Evolutionary conservation across 2,888 invertebrate species (phyloP).

Genomic region (Campoletis raptor): DNA sequence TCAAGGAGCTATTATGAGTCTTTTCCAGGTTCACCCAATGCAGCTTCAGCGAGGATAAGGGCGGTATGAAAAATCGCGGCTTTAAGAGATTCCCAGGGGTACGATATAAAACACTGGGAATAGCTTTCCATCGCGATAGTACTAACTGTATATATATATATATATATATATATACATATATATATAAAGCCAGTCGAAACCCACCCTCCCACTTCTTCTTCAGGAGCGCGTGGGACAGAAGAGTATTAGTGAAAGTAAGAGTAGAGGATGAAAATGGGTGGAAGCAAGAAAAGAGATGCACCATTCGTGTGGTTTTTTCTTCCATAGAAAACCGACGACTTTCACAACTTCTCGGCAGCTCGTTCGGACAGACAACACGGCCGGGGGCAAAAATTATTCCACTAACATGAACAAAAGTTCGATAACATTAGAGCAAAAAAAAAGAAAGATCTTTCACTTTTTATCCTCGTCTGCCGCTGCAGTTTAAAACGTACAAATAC

Average conservation of each 20-base stretch:
- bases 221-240: slow-evolving; percentile 18
- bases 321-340: slow-evolving; percentile 63
- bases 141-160: slow-evolving; percentile 25
- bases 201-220: slow-evolving; percentile 27
- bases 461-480: background rate
- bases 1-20: slow-evolving; percentile 69
- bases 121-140: slow-evolving; percentile 68
- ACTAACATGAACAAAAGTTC: slow-evolving; percentile 21
- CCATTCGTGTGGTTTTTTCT: slow-evolving; percentile 32
- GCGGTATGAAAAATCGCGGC: slow-evolving; percentile 73
- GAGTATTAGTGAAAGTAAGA: background rate
- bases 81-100: slow-evolving; percentile 73
- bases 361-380: slow-evolving; percentile 30
- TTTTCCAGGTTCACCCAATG: slow-evolving; percentile 61
- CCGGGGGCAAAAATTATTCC: slow-evolving; percentile 35
- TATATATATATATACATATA: background rate
- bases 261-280: background rate
- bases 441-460: slow-evolving; percentile 10
- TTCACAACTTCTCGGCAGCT: slow-evolving; percentile 60
- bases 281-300: slow-evolving; percentile 25
- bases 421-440: slow-evolving; percentile 41
- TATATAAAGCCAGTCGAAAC: background rate
- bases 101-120: slow-evolving; percentile 75
- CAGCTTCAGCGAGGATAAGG: slow-evolving; percentile 64
- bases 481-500: background rate